Evolutionary conservation across 2,888 invertebrate genomes (phyloP).

Genomic region (Hirudinaria manillensis): DNA sequence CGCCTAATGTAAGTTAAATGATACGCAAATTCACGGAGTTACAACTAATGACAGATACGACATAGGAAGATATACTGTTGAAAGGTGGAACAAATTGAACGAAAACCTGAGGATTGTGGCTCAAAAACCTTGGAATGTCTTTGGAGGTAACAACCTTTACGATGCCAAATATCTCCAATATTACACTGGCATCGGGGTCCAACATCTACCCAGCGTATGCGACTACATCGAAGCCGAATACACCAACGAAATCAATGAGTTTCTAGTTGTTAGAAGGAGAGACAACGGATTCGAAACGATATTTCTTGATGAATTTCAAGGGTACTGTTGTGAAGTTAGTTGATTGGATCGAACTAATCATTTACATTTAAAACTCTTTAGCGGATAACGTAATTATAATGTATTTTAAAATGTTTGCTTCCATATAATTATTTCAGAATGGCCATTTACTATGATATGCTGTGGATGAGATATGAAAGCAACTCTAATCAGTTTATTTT

Average conservation of each 20-base stretch:
- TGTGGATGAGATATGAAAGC: no score
- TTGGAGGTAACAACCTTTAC: conserved; percentile 36
- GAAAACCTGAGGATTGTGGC: conserved; percentile 34
- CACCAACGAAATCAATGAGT: not conserved
- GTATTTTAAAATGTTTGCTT: no score
- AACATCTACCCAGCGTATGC: conserved; percentile 26
- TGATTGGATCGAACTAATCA: not conserved
- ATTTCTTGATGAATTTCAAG: not conserved
- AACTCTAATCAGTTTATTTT: no score
- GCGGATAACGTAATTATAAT: no score
- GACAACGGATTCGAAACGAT: conserved; percentile 17
- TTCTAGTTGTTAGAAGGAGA: conserved; percentile 13
- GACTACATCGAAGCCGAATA: conserved; percentile 26
- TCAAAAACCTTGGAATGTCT: conserved; percentile 33
- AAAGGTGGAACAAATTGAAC: conserved; percentile 35
- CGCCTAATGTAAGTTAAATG: no score
- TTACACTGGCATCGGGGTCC: conserved; percentile 25
- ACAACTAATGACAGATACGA: conserved; percentile 18
- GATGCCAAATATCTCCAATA: conserved; percentile 28
- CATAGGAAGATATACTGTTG: conserved; percentile 29
- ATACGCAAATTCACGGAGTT: no score
- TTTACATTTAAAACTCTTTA: no score
- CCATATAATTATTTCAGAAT: no score
- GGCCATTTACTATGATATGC: no score
- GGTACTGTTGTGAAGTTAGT: not conserved